Percentiles rank a stretch among this genome's conserved stretches.
phyloP scores from a whole-genome alignment of 2,113 vertebrate species.

The Scomber colias region DNA sequence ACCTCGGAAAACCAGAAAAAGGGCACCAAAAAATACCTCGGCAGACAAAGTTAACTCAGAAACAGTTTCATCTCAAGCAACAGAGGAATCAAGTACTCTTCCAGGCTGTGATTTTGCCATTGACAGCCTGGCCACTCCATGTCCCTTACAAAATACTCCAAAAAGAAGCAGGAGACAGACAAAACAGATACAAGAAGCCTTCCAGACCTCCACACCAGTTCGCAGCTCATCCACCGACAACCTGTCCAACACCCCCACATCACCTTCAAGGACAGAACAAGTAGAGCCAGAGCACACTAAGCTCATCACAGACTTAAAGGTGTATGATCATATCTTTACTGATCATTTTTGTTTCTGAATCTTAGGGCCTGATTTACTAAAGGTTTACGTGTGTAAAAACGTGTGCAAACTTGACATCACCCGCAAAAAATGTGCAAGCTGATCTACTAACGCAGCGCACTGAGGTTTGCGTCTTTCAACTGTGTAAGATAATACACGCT shows the following conservation, averaged over 20 bases:
- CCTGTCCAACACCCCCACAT: neutral
- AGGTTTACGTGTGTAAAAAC: too few relatives aligned
- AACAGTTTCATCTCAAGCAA: neutral
- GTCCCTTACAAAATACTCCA: constrained; percentile 30
- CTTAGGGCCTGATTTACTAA: too few relatives aligned
- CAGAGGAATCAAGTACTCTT: constrained; percentile 25
- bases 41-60: neutral
- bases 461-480: too few relatives aligned
- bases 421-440: too few relatives aligned
- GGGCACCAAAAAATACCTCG: constrained; percentile 5
- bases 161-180: constrained; percentile 24
- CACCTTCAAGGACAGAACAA: neutral
- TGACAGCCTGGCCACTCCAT: neutral
- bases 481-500: too few relatives aligned
- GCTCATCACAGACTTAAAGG: constrained; percentile 42
- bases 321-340: constrained; percentile 24
- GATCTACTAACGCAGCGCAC: too few relatives aligned
- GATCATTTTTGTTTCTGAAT: neutral
- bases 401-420: too few relatives aligned
- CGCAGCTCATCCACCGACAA: neutral
- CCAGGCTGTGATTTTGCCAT: neutral
- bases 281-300: neutral
- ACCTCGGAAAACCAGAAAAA: constrained; percentile 40
- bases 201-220: constrained; percentile 65
- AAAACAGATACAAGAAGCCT: neutral